Percentiles rank a stretch among this genome's conserved stretches.
Conservation (phyloP, 2,797 vertebrate genomes). For the Hemibagrus guttatus region DNA sequence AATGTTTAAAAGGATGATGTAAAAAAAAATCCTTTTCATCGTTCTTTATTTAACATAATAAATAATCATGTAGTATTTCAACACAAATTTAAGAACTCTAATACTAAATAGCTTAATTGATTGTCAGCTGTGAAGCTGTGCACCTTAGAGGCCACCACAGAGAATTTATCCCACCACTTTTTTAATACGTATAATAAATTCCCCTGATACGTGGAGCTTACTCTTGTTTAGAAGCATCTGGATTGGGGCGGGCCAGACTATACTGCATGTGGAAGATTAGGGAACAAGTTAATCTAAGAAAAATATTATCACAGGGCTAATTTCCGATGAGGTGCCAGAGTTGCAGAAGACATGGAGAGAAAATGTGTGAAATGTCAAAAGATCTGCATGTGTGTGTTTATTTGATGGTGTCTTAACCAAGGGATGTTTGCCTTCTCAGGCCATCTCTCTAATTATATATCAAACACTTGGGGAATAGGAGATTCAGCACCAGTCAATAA, state of each 20-base stretch:
- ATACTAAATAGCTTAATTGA: conserved; percentile 49
- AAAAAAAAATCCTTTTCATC: neutral
- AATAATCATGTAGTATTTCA: neutral
- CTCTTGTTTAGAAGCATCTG: conserved; percentile 63
- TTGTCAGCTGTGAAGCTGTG: conserved; percentile 54
- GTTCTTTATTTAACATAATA: neutral
- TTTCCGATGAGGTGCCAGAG: conserved; percentile 84
- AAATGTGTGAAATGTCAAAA: conserved; percentile 81
- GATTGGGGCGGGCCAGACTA: conserved; percentile 66
- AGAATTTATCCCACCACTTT: conserved; percentile 67
- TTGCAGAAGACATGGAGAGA: conserved; percentile 69
- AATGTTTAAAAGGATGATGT: neutral
- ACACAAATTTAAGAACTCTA: conserved; percentile 2
- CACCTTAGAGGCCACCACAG: conserved; percentile 54
- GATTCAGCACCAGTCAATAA: conserved; percentile 58
- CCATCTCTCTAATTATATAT: conserved; percentile 68
- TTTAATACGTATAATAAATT: conserved; percentile 73
- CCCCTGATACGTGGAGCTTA: conserved; percentile 67
- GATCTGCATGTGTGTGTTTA: conserved; percentile 56
- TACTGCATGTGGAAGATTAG: conserved; percentile 74
- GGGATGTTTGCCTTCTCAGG: conserved; percentile 73
- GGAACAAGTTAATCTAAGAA: conserved; percentile 82
- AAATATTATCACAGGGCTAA: conserved; percentile 88
- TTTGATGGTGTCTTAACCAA: conserved; percentile 49
- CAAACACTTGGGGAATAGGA: conserved; percentile 62